Conservation (phyloP, 2,888 invertebrate species). For the Sepiola atlantica region DNA sequence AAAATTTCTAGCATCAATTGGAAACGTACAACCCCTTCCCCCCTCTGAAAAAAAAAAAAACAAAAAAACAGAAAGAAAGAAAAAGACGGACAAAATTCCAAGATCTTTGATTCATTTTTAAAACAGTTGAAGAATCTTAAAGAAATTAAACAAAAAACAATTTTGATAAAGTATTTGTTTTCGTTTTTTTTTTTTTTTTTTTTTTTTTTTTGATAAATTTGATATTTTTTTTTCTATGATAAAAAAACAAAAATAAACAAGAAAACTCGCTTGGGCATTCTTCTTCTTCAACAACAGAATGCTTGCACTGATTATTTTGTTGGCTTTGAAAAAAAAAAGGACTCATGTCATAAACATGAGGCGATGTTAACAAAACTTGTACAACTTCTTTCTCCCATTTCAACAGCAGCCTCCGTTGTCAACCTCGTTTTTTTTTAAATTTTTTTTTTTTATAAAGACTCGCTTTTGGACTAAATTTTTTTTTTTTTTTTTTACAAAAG, state of each 20-base stretch:
- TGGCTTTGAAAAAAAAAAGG: neutral
- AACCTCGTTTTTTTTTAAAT: neutral
- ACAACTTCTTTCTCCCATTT: neutral
- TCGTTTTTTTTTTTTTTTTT: neutral
- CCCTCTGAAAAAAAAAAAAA: neutral
- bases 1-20: neutral
- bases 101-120: neutral
- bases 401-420: neutral
- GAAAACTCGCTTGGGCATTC: neutral
- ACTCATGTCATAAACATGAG: neutral
- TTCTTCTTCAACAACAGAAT: conserved; percentile 19
- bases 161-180: neutral
- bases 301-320: conserved; percentile 19
- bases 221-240: conserved; percentile 7
- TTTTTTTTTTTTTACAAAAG: no score
- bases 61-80: neutral
- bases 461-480: neutral
- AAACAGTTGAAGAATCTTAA: neutral
- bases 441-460: neutral
- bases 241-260: conserved; percentile 24
- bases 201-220: conserved; percentile 32
- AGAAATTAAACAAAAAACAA: neutral
- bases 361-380: neutral
- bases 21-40: neutral
- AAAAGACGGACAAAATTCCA: neutral